A percentile compares a stretch with the other conserved stretches of the same genome.
These are phyloP conservation scores for Sebastes itinus DNA, from an alignment of 2,797 vertebrate species.

Conservation along the genomic window DNA sequence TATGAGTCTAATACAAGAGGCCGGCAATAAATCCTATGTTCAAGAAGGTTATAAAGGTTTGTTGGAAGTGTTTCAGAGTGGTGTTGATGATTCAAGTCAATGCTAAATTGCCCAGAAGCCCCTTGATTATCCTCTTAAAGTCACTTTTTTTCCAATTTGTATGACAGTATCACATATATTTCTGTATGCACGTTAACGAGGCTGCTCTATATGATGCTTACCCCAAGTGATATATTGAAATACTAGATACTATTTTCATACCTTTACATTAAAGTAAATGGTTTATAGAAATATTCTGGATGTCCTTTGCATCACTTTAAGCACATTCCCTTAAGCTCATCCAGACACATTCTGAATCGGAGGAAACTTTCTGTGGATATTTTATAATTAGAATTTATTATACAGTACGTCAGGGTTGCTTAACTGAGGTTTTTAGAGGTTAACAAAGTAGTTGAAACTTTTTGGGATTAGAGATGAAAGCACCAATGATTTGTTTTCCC, in stretches of 20 bases:
- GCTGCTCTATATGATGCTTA: not conserved
- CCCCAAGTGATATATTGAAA: not conserved
- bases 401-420: not conserved
- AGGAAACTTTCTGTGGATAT: not conserved
- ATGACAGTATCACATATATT: not conserved
- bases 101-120: not conserved
- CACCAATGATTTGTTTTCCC: not conserved
- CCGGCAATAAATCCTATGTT: not conserved
- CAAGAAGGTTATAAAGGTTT: not conserved
- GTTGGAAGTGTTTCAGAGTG: not conserved
- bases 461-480: conserved; percentile 15
- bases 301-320: not conserved
- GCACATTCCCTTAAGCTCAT: not conserved
- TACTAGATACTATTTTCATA: not conserved
- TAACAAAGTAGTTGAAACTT: conserved; percentile 16
- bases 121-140: not conserved
- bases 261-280: not conserved
- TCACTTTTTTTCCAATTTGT: not conserved
- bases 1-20: not conserved
- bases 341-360: not conserved
- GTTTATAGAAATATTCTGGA: not conserved
- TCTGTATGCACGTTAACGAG: not conserved
- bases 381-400: conserved; percentile 9
- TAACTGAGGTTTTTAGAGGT: conserved; percentile 6
- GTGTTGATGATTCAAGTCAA: not conserved